These are phyloP conservation scores for Scrobipalpa costella DNA, from an alignment of 2,888 invertebrate species.

Conservation along the genomic window DNA sequence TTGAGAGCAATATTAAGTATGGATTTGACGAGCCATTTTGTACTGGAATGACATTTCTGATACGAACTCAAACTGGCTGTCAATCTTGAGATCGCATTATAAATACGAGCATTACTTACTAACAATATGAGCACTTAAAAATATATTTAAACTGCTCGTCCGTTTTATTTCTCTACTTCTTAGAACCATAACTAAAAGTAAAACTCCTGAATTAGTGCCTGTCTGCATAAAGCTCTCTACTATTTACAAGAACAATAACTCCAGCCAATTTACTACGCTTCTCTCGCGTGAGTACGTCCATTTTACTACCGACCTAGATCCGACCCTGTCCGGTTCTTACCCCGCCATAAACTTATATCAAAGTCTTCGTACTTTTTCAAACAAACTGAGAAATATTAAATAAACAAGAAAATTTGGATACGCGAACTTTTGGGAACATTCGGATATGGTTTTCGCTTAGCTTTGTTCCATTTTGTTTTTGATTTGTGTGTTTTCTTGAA, in stretches of 20 bases:
- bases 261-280: constrained; percentile 46
- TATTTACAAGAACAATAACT: constrained; percentile 52
- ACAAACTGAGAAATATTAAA: constrained; percentile 5
- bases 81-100: too few relatives aligned
- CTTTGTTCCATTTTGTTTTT: neutral
- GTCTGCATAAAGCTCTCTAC: constrained; percentile 38
- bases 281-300: constrained; percentile 29
- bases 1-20: too few relatives aligned
- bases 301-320: constrained; percentile 49
- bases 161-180: neutral
- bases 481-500: neutral
- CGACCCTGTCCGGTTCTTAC: constrained; percentile 17
- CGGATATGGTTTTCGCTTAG: neutral
- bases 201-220: constrained; percentile 24
- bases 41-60: too few relatives aligned
- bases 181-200: too few relatives aligned
- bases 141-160: too few relatives aligned
- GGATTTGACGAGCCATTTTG: too few relatives aligned
- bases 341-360: neutral
- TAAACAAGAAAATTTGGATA: constrained; percentile 20
- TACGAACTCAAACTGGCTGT: too few relatives aligned
- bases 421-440: neutral
- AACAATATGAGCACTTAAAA: too few relatives aligned
- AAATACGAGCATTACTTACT: too few relatives aligned
- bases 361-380: constrained; percentile 7